Percentiles rank a stretch among this genome's conserved stretches.
phyloP scores from a whole-genome alignment of 2,113 vertebrate species.

The Pica pica region DNA sequence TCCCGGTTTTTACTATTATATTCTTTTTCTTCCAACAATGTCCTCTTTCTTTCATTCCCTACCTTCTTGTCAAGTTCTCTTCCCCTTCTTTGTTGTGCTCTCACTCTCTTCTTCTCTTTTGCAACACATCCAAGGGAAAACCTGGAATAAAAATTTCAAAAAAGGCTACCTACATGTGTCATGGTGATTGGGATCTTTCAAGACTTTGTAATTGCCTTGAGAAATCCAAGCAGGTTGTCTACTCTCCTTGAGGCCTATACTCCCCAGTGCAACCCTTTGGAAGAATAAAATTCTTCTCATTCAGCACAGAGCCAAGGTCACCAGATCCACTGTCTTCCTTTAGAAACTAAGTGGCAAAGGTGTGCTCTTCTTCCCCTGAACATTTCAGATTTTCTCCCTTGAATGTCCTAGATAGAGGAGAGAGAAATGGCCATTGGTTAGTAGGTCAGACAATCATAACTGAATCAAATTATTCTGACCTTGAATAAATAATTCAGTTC shows the following conservation, averaged over 20 bases:
- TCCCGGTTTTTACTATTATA: neutral
- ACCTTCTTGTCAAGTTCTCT: neutral
- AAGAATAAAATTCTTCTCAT: neutral
- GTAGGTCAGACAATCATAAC: neutral
- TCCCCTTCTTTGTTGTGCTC: neutral
- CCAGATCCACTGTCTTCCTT: neutral
- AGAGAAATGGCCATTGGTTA: neutral
- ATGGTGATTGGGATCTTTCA: neutral
- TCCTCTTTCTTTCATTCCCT: neutral
- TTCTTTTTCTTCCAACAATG: neutral
- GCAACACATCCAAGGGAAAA: neutral
- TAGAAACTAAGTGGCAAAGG: neutral
- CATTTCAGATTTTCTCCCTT: neutral
- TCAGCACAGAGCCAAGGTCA: neutral
- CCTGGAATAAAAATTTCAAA: neutral
- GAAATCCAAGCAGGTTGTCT: neutral
- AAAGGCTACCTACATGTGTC: neutral
- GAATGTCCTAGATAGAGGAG: neutral
- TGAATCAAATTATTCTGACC: neutral
- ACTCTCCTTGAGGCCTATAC: neutral
- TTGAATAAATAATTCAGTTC: neutral
- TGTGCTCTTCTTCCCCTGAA: neutral
- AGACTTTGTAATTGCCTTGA: neutral
- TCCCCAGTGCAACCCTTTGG: neutral
- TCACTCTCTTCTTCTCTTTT: neutral